Percentiles rank a stretch among this genome's conserved stretches.
Evolutionary conservation across 2,797 vertebrate species (phyloP).

Genomic region (Babyrousa celebensis): DNA sequence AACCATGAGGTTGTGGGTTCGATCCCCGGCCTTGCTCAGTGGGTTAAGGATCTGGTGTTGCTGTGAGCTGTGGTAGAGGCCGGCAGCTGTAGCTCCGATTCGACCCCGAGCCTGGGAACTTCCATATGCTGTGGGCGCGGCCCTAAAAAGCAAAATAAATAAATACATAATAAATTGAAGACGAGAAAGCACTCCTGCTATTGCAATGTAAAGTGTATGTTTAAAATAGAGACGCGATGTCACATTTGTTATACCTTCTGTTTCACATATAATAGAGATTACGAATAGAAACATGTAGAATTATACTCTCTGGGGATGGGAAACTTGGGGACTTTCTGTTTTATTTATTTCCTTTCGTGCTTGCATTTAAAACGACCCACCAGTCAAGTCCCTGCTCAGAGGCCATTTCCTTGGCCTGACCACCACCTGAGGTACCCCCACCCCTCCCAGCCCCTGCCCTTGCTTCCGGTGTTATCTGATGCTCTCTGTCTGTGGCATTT

Average conservation of each 20-base stretch:
- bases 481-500: neutral
- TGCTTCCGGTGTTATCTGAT: neutral
- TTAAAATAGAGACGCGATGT: neutral
- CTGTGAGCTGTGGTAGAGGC: no score
- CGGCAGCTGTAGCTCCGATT: no score
- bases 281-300: neutral
- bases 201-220: neutral
- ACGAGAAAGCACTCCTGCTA: neutral
- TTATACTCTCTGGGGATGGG: neutral
- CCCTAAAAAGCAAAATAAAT: neutral
- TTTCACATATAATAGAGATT: no score
- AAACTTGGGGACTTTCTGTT: neutral
- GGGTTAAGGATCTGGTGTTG: no score
- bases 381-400: neutral
- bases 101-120: no score
- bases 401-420: neutral
- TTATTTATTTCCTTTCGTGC: neutral
- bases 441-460: neutral
- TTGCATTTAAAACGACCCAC: neutral
- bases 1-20: no score
- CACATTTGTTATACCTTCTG: neutral
- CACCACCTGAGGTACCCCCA: no score
- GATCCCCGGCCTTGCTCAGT: no score
- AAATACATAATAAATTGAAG: neutral
- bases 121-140: no score